Base-by-base conservation (phyloP, 2,888 invertebrate species). In the Protophormia terraenovae region DNA sequence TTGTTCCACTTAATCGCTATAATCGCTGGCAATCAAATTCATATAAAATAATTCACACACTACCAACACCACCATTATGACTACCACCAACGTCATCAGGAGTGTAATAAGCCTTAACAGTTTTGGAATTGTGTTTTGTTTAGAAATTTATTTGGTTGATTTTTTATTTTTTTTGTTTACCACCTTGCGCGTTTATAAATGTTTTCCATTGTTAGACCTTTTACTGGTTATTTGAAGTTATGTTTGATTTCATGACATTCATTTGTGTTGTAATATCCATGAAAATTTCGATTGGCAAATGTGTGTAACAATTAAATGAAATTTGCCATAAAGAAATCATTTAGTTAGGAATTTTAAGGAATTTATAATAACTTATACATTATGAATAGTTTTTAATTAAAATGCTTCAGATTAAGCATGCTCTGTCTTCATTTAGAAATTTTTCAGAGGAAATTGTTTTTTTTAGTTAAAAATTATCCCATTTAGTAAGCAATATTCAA, bases 11-110 rank as follows among this genome's bases (percentile, higher is more conserved):
- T 84, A 84, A 84, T 84, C 84, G 80, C 50, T 60, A 27, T 84
- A 84, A 84, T 84, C 84, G 80, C 32, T 72, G 80, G 76, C 72
- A 84, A 81, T 84, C 84, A 84, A 84, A 84, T 72, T 77, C 29
- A 72, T 81, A 84, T 81, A 41, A 77, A 84, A 81, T 77, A 82
- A 77, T 84, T 84, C 80, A 81, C 80, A 84, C 84, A 83, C 72
- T 41, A 8, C 67, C 14, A 50, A 50, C 16, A 10, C 16, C 47
- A 45, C 75, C 50, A 29, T 35, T 5, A 6, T n/a, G 19, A 24
- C 35, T 8, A 8, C 5, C 32, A 47, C 24, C 35, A 3, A 3
- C 24, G 7, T 27, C 53, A 16, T 72, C 24, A 55, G 2, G 12
- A 66, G 58, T 58, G 4, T 22, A 22, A 22, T 50, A 50, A 10